Conservation (phyloP, 2,797 vertebrate genomes). For the Cryptoprocta ferox region DNA sequence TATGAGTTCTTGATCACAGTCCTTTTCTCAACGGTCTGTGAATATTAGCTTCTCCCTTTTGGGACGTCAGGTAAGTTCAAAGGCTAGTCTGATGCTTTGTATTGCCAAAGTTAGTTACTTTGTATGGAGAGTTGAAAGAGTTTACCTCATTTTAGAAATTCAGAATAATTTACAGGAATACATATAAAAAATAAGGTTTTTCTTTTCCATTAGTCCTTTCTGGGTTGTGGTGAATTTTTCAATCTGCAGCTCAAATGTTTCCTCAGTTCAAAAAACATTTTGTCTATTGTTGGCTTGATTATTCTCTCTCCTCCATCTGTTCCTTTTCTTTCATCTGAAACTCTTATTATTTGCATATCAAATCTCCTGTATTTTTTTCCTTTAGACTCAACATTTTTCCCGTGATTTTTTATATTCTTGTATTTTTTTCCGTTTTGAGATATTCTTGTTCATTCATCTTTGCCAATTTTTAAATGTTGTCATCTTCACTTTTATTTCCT, state of each 20-base stretch:
- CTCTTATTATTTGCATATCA: conserved; percentile 75
- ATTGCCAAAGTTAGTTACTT: neutral
- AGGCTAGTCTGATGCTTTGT: neutral
- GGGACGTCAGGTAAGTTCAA: neutral
- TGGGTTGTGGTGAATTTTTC: conserved; percentile 2
- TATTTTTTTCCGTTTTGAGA: neutral
- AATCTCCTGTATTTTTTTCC: conserved; percentile 70
- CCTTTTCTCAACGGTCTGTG: neutral
- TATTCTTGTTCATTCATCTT: neutral
- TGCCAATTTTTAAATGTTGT: conserved; percentile 37
- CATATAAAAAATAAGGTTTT: neutral
- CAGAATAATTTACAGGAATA: conserved; percentile 27
- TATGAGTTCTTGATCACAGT: neutral
- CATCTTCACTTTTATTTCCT: neutral
- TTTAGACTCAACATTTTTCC: conserved; percentile 32
- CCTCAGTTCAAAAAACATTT: conserved; percentile 64
- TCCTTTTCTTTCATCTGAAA: conserved; percentile 71
- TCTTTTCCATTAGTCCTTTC: conserved; percentile 25
- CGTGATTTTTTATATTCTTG: conserved; percentile 10
- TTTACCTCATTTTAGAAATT: conserved; percentile 50
- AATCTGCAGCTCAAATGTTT: conserved; percentile 61
- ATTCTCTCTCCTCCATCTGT: conserved; percentile 68
- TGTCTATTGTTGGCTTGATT: conserved; percentile 73
- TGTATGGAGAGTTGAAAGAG: conserved; percentile 20
- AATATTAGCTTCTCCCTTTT: neutral